Conservation (phyloP, 30 jellyfish, hydroid and myxozoan species). For the Catostylus mosaicus region DNA sequence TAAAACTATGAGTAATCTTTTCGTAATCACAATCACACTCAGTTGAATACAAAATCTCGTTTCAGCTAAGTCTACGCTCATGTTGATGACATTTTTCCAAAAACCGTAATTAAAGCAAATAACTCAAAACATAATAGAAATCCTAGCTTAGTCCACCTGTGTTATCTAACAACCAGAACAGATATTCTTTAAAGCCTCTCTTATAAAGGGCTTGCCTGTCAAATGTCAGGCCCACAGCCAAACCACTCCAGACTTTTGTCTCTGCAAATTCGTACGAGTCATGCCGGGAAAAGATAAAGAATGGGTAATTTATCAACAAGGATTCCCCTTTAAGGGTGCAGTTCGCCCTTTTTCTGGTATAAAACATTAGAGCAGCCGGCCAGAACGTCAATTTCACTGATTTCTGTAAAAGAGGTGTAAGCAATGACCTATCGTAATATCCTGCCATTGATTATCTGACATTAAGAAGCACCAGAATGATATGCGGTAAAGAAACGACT, state of each 20-base stretch:
- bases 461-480: too few relatives aligned
- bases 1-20: background rate
- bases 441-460: too few relatives aligned
- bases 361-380: too few relatives aligned
- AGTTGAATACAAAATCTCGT: background rate
- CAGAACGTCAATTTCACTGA: too few relatives aligned
- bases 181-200: background rate
- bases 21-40: background rate
- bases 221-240: background rate
- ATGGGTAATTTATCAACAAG: too few relatives aligned
- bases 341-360: too few relatives aligned
- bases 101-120: background rate
- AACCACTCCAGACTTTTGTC: background rate
- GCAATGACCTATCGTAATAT: too few relatives aligned
- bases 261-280: background rate
- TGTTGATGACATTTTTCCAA: background rate
- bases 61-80: background rate
- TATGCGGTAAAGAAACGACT: too few relatives aligned
- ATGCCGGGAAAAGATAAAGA: too few relatives aligned
- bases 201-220: background rate
- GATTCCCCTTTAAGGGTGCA: too few relatives aligned
- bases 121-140: background rate
- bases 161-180: background rate
- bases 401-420: too few relatives aligned
- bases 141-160: background rate